Evolutionary conservation across 2,888 invertebrate species (phyloP), one percentile per base, ranked within the genome.

Genomic region (Nephrocerus scutellatus): DNA sequence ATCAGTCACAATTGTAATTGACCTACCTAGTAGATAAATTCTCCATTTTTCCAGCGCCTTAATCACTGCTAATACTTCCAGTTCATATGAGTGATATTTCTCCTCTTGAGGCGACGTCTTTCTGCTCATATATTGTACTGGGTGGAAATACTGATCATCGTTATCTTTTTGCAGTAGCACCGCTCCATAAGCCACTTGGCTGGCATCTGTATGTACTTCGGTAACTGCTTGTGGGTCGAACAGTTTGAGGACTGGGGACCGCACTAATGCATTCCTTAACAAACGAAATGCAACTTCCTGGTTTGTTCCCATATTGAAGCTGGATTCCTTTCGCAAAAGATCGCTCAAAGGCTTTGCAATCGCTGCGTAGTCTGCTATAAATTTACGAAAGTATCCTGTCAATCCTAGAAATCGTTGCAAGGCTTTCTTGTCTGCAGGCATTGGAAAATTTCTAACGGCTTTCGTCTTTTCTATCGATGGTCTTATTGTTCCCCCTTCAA

Each of bases 321-420:
- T 14, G 7, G n/a, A 13, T 5, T 36, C 39, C 22, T 46, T 43
- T n/a, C 41, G 24, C n/a, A 52, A 19, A 5, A 44, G 16, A 30
- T 63, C 57, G 8, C 55, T 53, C 26, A 63, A 38, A 6, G 58
- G 60, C 39, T 51, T 56, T 4, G 63, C 62, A 12, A 60, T 54
- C 18, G 48, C 25, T 2, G 61, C 43, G 12, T 39, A 46, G 14
- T 39, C 21, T 21, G 25, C 24, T 5, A 43, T 21, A 19, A 43
- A 46, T 39, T 22, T 21, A 10, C 48, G 15, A 25, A 43, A 45
- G 23, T 45, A 45, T 2, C 34, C 36, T 6, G 49, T 45, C 7
- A 49, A 15, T 2, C 43, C 47, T 4, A 44, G 7, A 31, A 45
- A 45, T 4, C 42, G 12, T 19, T 49, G 40, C 5, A 45, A 13